A percentile compares a stretch with the other conserved stretches of the same genome.
phyloP scores from a whole-genome alignment of 2,888 invertebrate species.

The Andrena chrysosceles region DNA sequence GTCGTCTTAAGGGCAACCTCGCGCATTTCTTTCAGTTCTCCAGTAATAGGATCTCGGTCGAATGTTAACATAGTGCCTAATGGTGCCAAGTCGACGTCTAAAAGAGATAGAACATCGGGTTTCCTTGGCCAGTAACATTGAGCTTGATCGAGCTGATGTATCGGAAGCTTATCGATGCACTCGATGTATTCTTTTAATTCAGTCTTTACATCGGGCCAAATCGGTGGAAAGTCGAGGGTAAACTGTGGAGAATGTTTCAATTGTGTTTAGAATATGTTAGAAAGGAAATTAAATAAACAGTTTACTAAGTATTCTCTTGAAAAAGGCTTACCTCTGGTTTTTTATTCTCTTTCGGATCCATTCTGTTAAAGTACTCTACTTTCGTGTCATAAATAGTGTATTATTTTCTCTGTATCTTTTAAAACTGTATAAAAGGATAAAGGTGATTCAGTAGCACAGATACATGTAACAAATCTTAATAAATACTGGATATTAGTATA shows the following conservation, averaged over 20 bases:
- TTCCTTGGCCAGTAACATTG: constrained; percentile 89
- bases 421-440: not conserved
- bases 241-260: constrained; percentile 71
- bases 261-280: not conserved
- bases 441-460: not conserved
- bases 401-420: not conserved
- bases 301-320: not conserved
- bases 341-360: constrained; percentile 9
- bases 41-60: constrained; percentile 91
- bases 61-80: constrained; percentile 86
- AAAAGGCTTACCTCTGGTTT: constrained; percentile 28
- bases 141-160: constrained; percentile 89
- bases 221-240: constrained; percentile 87
- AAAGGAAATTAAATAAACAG: not conserved
- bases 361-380: constrained; percentile 7
- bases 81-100: constrained; percentile 86
- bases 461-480: not conserved
- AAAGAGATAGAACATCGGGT: constrained; percentile 86
- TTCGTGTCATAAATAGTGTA: not conserved
- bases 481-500: not conserved
- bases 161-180: constrained; percentile 90
- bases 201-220: constrained; percentile 88
- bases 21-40: constrained; percentile 90
- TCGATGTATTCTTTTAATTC: constrained; percentile 89
- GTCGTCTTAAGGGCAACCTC: constrained; percentile 87